Conservation (phyloP, 2,888 invertebrate genomes). For the Schizaphis graminum region DNA sequence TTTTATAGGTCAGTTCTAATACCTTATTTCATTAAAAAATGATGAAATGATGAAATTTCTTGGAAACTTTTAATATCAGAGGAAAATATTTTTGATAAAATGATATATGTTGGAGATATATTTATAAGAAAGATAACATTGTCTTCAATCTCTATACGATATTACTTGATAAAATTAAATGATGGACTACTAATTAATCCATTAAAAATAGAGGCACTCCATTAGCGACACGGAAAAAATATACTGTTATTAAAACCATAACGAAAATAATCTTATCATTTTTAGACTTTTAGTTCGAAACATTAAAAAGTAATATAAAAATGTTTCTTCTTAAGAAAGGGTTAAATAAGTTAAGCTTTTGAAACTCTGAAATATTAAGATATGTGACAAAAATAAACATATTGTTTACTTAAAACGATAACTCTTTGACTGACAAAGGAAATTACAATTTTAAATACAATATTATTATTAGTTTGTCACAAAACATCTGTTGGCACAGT, state of each 20-base stretch:
- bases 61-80: background rate
- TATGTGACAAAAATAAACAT: background rate
- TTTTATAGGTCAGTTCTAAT: slow-evolving; percentile 12
- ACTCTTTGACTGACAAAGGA: background rate
- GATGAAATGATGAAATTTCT: background rate
- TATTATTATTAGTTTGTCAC: slow-evolving; percentile 31
- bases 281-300: background rate
- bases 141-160: background rate
- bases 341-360: background rate
- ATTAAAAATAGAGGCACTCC: background rate
- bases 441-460: slow-evolving; percentile 17
- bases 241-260: background rate
- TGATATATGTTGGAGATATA: background rate
- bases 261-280: background rate
- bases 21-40: background rate
- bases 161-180: background rate
- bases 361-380: background rate
- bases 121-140: background rate
- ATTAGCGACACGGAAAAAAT: background rate
- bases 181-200: slow-evolving; percentile 13
- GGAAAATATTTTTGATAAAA: slow-evolving; percentile 1
- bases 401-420: background rate
- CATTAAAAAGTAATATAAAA: background rate
- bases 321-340: background rate
- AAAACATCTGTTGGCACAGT: slow-evolving; percentile 47